Conservation (phyloP, 23 tunicate genomes). For the Pegea sp. region DNA sequence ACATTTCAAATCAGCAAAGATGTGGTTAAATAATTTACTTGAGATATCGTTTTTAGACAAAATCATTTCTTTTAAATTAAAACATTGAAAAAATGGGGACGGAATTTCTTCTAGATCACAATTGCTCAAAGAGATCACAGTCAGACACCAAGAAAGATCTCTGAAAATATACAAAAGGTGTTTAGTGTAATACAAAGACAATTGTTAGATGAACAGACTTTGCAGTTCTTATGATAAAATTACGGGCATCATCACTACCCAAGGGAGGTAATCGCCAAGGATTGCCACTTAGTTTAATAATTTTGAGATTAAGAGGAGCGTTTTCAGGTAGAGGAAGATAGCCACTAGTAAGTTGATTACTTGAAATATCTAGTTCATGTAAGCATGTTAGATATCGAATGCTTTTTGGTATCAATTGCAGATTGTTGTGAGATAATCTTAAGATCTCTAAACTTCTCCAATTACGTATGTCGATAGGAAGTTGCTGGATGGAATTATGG, state of each 20-base stretch:
- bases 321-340: conserved; percentile 15
- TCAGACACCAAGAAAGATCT: conserved; percentile 23
- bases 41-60: conserved; percentile 40
- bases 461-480: conserved; percentile 76
- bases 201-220: conserved; percentile 4
- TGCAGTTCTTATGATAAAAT: conserved; percentile 54
- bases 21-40: conserved; percentile 16
- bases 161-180: conserved; percentile 7
- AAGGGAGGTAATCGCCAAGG: conserved; percentile 82
- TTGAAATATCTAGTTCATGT: conserved; percentile 44
- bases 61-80: conserved; percentile 33
- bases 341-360: conserved; percentile 1
- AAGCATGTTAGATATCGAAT: conserved; percentile 41
- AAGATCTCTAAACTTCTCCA: conserved; percentile 48
- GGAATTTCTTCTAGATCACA: conserved; percentile 65
- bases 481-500: conserved; percentile 39
- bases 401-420: conserved; percentile 54
- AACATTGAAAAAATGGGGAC: conserved; percentile 29
- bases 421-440: conserved; percentile 21
- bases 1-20: no score
- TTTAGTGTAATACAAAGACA: background rate
- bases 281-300: conserved; percentile 25
- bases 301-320: conserved; percentile 12
- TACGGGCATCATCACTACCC: conserved; percentile 61
- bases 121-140: conserved; percentile 31